Evolutionary conservation across 2,113 vertebrate genomes (phyloP), one percentile per base, ranked within the genome.

Genomic region (Corythaixoides concolor): DNA sequence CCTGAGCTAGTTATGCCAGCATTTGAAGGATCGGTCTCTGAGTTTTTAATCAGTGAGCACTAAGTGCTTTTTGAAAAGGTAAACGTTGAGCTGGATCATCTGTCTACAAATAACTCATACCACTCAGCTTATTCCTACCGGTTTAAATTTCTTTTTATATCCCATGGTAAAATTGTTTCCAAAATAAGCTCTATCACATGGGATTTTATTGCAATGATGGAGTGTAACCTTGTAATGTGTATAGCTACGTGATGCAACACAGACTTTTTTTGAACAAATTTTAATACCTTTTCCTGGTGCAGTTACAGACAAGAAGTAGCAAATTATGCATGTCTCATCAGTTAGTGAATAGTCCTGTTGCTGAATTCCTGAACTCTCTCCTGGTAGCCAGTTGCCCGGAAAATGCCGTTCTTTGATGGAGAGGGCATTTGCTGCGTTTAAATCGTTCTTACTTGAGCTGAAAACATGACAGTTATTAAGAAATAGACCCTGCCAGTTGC

Each of bases 81-180:
- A 95, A 94, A 75, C 15, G 13, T 87, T 96, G 86, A 96, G 92
- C 89, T 97, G 91, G 90, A 92, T 95, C 83, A 93, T 92, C 84
- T 93, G 59, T 88, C 92, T 92, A 88, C 92, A 93, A 95, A 89
- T 89, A 97, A 76, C 89, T 89, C 88, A 52, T 60, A 85, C 45
- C 69, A 78, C 70, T 81, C 92, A 87, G 69, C 69, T 95, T 95
- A 95, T 97, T 95, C 84, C 62, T 95, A 78, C 33, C 1, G 15
- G 76, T 94, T 96, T 90, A 92, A 92, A 93, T 97, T 93, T 95
- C 95, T 91, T 95, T 93, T 97, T 92, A 78, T 95, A 95, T 84
- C 92, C 60, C 73, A 74, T 62, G 72, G 80, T 84, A 94, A 88
- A 86, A 94, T 62, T 86, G 90, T 96, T 97, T 90, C 88, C 93